Evolutionary conservation across 2,797 vertebrate genomes (phyloP).

Genomic region (Leucoraja ocellata): DNA sequence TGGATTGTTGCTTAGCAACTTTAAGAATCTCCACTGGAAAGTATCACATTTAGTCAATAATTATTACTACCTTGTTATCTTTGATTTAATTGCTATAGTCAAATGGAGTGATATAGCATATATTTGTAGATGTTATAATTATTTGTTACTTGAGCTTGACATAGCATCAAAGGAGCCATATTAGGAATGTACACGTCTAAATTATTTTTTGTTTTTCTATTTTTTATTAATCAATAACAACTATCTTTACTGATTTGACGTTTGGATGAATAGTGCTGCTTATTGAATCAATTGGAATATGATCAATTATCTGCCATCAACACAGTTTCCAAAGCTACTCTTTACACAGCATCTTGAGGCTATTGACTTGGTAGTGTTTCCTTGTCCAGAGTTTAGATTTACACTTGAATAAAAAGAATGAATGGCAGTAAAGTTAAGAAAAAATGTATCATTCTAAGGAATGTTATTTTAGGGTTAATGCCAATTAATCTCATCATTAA

Average conservation of each 20-base stretch:
- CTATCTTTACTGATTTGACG: background rate
- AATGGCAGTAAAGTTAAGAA: background rate
- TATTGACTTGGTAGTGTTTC: background rate
- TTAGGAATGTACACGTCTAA: background rate
- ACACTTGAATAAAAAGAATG: background rate
- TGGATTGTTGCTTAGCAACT: background rate
- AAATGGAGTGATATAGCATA: background rate
- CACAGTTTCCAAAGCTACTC: background rate
- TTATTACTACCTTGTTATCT: constrained; percentile 10
- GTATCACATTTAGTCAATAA: constrained; percentile 10
- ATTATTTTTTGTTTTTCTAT: background rate
- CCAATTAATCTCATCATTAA: background rate
- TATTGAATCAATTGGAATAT: background rate
- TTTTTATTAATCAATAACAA: background rate
- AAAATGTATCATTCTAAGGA: background rate
- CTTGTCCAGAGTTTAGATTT: background rate
- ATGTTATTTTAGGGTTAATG: background rate
- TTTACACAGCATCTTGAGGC: too few relatives aligned
- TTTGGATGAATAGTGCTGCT: background rate
- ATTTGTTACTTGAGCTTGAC: background rate
- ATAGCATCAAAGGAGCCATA: background rate
- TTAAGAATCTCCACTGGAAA: background rate
- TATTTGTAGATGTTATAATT: background rate
- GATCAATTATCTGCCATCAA: background rate
- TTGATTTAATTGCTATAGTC: background rate